Evolutionary conservation across 2,113 vertebrate genomes (phyloP), one percentile per base, ranked within the genome.

Genomic region (Eulemur rufifrons): DNA sequence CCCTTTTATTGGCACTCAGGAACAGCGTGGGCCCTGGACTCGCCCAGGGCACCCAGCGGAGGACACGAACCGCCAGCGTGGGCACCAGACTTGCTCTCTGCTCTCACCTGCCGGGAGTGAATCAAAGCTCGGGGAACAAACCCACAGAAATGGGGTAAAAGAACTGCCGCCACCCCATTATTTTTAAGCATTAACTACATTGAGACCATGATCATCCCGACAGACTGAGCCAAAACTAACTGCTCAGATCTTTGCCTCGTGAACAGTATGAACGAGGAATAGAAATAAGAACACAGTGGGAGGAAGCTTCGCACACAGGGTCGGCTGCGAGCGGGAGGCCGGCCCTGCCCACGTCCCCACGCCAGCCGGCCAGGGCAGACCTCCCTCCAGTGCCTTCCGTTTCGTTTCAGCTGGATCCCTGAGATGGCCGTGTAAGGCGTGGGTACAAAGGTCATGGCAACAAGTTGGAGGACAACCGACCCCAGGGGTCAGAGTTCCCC

Each of bases 1-100:
- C n/a, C 50, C 34, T 56, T 94, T 96, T 94, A 95, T 94, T 97
- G 91, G 76, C 63, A 50, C 69, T 52, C n/a, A 68, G 89, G 39
- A 69, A 52, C 68, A 5, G 20, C 4, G 2, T 1, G 2, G 54
- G 37, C 52, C 42, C 5, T 20, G 34, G 32, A 27, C 12, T 1
- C 3, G 77, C 9, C 12, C 12, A 15, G 63, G 77, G 39, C 17
- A 5, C 15, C 11, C 2, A 5, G 34, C 29, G 5, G 64, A 78
- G n/a, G 42, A 27, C 32, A 3, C 2, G 8, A 32, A 5, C 39
- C 25, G 7, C 23, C 0, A 29, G 6, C 8, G 2, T 66, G 5
- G 5, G 91, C 71, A 8, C 18, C 77, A 52, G 20, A 7, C 42
- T 20, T 3, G 2, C 8, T 5, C 42, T 39, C 3, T 0, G 39